phyloP scores from a whole-genome alignment of 2,797 vertebrate genomes.

The Argya squamiceps region DNA sequence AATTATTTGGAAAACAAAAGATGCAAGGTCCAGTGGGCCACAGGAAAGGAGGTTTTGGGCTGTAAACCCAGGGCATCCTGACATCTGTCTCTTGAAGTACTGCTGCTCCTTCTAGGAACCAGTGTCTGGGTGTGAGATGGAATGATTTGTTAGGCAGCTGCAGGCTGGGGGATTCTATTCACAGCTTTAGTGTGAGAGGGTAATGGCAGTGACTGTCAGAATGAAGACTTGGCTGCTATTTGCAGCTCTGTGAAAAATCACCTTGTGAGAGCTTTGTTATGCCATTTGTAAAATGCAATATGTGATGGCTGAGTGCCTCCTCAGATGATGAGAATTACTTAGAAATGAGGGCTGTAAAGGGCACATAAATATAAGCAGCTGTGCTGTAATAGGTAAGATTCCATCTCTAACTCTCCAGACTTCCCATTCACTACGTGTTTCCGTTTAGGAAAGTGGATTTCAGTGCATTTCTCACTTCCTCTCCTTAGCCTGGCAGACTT shows the following conservation, averaged over 20 bases:
- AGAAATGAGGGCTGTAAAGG: constrained; percentile 56
- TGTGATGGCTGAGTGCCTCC: constrained; percentile 21
- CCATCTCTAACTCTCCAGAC: constrained; percentile 1
- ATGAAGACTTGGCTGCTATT: constrained; percentile 37
- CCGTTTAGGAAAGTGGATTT: not conserved
- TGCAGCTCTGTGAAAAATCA: constrained; percentile 52
- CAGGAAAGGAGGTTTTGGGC: not conserved
- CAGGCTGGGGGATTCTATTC: constrained; percentile 19
- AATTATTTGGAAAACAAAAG: not conserved
- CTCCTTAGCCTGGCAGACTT: not conserved
- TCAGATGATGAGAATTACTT: constrained; percentile 58
- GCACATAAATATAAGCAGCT: constrained; percentile 63
- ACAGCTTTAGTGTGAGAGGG: constrained; percentile 4
- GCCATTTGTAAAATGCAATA: constrained; percentile 52
- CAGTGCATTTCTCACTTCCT: not conserved
- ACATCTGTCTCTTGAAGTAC: not conserved
- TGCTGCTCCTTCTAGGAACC: not conserved
- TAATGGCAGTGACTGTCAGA: constrained; percentile 31
- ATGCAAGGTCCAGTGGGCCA: not conserved
- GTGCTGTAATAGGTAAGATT: constrained; percentile 44
- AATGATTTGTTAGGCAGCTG: constrained; percentile 26
- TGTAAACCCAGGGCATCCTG: not conserved
- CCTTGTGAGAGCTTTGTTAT: constrained; percentile 54
- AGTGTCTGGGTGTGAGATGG: not conserved
- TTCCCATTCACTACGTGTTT: not conserved